Conservation (phyloP, 2,888 invertebrate species). For the Alloscopus bannaensis region DNA sequence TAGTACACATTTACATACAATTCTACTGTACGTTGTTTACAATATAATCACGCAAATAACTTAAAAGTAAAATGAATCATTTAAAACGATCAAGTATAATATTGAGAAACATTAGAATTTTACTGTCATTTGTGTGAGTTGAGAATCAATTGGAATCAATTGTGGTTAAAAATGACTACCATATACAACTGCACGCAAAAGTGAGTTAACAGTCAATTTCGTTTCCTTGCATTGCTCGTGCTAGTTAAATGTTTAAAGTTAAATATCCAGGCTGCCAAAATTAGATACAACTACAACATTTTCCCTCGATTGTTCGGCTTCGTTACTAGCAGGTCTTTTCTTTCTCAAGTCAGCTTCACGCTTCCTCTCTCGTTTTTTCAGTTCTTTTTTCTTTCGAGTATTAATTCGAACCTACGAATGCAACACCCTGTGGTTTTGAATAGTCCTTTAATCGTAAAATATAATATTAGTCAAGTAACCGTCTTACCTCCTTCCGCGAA, state of each 20-base stretch:
- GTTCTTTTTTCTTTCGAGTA: constrained; percentile 73
- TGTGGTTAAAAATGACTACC: constrained; percentile 22
- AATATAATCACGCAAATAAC: too few relatives aligned
- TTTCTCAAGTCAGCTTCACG: constrained; percentile 73
- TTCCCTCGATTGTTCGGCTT: constrained; percentile 40
- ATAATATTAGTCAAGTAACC: not conserved
- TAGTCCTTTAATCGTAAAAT: not conserved
- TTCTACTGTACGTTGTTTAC: too few relatives aligned
- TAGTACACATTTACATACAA: too few relatives aligned
- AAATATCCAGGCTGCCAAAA: constrained; percentile 69
- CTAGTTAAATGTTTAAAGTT: constrained; percentile 33
- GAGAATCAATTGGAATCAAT: constrained; percentile 26
- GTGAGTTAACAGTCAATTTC: constrained; percentile 40
- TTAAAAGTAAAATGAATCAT: too few relatives aligned
- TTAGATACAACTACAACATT: constrained; percentile 68
- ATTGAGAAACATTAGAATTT: too few relatives aligned
- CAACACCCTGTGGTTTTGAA: not conserved
- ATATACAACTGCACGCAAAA: not conserved
- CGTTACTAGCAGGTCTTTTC: constrained; percentile 58
- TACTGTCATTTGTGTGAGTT: constrained; percentile 3
- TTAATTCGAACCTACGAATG: constrained; percentile 69
- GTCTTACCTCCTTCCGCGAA: constrained; percentile 47
- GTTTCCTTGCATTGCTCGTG: constrained; percentile 39
- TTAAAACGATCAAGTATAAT: too few relatives aligned
- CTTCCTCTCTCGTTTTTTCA: constrained; percentile 73